A percentile compares a stretch with the other conserved stretches of the same genome.
These are phyloP conservation scores for Mayetiola destructor DNA, from an alignment of 2,888 invertebrate species.

Conservation along the genomic window DNA sequence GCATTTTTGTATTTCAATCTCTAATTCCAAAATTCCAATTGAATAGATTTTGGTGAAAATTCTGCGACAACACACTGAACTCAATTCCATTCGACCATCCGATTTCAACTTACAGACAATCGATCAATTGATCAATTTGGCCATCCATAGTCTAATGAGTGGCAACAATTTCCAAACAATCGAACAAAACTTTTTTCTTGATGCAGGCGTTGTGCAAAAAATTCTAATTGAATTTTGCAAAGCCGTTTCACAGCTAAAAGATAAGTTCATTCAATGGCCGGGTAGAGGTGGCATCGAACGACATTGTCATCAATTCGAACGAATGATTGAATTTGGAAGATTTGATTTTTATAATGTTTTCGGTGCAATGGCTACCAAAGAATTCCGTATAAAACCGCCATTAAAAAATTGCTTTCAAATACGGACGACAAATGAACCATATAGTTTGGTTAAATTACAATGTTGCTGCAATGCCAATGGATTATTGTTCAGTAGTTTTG, in stretches of 20 bases:
- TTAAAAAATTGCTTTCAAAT: neutral
- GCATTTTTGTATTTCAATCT: neutral
- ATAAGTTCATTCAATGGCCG: neutral
- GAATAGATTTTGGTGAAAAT: neutral
- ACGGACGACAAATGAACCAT: neutral
- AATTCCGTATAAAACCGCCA: neutral
- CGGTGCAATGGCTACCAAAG: neutral
- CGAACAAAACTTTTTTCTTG: neutral
- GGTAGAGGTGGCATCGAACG: neutral
- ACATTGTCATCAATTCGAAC: neutral
- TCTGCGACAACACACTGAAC: no score
- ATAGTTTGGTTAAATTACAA: neutral
- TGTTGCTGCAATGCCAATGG: neutral
- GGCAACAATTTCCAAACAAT: neutral
- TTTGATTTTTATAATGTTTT: constrained; percentile 1
- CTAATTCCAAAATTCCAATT: neutral
- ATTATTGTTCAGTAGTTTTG: neutral
- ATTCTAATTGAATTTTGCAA: neutral
- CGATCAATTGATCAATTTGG: neutral
- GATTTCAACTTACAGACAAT: neutral
- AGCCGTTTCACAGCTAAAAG: neutral
- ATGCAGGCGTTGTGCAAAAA: neutral
- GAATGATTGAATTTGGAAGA: neutral
- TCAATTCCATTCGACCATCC: neutral
- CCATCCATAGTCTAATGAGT: neutral